A percentile compares a stretch with the other conserved stretches of the same genome.
Conservation (phyloP, 2,113 vertebrate genomes). For the Procavia capensis region DNA sequence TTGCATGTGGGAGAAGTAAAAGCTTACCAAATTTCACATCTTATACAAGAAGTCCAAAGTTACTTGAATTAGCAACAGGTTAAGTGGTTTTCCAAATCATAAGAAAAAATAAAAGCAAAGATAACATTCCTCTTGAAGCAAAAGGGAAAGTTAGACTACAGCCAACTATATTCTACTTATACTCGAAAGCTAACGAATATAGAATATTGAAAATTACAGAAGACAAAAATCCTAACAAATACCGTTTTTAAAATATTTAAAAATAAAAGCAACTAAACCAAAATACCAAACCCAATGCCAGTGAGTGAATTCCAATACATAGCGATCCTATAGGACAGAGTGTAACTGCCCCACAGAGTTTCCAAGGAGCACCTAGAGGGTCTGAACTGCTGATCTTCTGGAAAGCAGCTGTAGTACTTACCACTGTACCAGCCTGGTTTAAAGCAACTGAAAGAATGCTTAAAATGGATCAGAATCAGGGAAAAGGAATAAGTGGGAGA, state of each 20-base stretch:
- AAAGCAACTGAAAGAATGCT: background rate
- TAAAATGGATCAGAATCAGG: background rate
- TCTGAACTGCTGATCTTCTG: no score
- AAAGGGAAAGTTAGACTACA: background rate
- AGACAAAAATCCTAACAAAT: constrained; percentile 1
- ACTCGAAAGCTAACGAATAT: background rate
- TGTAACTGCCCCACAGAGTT: no score
- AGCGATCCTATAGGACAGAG: no score
- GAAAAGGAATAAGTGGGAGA: constrained; percentile 26
- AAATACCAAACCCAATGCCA: no score
- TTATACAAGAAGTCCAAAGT: background rate
- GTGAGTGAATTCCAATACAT: no score
- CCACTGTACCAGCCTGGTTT: no score
- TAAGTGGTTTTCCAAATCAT: constrained; percentile 6
- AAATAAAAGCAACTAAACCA: no score
- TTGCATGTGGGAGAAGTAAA: background rate
- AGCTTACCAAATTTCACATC: background rate
- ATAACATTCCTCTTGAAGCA: background rate
- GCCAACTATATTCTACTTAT: background rate
- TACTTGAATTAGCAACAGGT: background rate
- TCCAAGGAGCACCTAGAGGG: no score
- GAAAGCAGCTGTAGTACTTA: no score
- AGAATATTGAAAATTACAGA: background rate
- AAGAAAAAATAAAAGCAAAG: background rate
- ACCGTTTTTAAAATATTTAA: background rate